Evolutionary conservation across 2,113 vertebrate genomes (phyloP), one percentile per base, ranked within the genome.

Genomic region (Phainopepla nitens): DNA sequence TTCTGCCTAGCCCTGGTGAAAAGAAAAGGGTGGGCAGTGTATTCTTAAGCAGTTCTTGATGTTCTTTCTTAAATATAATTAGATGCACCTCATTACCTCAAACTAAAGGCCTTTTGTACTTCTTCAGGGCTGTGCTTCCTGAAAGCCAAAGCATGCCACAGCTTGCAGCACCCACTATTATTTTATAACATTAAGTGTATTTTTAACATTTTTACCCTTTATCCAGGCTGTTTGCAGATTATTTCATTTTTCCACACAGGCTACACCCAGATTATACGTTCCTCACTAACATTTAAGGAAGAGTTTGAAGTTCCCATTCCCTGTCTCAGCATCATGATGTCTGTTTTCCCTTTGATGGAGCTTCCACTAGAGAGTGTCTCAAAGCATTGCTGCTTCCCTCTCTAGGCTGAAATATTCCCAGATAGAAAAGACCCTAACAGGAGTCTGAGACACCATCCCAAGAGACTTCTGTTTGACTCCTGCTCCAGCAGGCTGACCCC

Each of bases 51-150:
- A 89, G 92, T 90, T 94, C 97, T 98, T 94, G 95, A 96, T 97
- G 96, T 95, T 98, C 97, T 97, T 98, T 97, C 97, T 97, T 95
- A 98, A 98, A 98, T 97, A 97, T 97, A 97, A 98, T 98, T 98
- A 98, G 98, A 98, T 96, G 95, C 82, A 97, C 98, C 97, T 98
- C 98, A 98, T 98, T 98, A 97, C 97, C 96, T 97, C 96, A 94
- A 89, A 97, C 97, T 97, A 97, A 98, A 98, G 96, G 96, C 95
- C 97, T 97, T 98, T 97, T 98, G 98, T 98, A 68, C 95, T 97
- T 97, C 94, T 96, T 91, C 89, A 47, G 95, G 95, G 94, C 96
- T 94, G 73, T 47, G 72, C 93, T 98, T 97, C 97, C 97, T 90
- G 94, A 95, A 96, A 97, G 96, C 96, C 91, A 50, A 2, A 29